Base-by-base conservation (phyloP, 2,797 vertebrate genomes). In the Brachyrhaphis roseni region DNA sequence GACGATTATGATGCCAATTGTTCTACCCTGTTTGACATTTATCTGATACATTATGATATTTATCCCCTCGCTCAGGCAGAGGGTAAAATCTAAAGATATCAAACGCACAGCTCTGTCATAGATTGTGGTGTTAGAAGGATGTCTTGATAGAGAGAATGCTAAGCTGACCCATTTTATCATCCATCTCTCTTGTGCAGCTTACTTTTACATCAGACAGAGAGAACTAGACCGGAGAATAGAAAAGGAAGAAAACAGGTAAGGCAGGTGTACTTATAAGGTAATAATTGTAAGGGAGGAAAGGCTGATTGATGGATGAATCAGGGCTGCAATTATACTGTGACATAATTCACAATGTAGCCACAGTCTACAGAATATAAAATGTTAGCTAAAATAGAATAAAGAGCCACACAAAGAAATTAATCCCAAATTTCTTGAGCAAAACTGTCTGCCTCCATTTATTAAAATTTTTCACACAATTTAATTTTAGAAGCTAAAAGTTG, bases 131-230 rank as follows among this genome's bases (percentile, higher is more conserved):
- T 90, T 83, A 91, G 78, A 82, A 86, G 87, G 80, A 89, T 51
- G 77, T 84, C 90, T 86, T 86, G 73, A 83, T 85, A 13, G 1
- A 80, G 16, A 39, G 62, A 87, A 89, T 76, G 82, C 86, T 80
- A 84, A 82, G 89, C 80, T 89, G 92, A 93, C 88, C 92, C 90
- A 94, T 89, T 95, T 94, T 90, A 87, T 93, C 70, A 78, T 88
- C 84, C 80, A 78, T 87, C 85, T 86, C 68, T 41, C 39, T 78
- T 81, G 23, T 82, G 45, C 81, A 73, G 28, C 73, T 81, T 75
- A 84, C 72, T 91, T 81, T 89, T 85, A 87, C 79, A 91, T 92
- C 84, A 91, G 76, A 84, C 57, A 76, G 81, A 55, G 81, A 86
- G 80, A 83, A 82, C 34, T 81, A 70, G 41, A 83, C 51, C 1